These are phyloP conservation scores for Sterna hirundo DNA, from an alignment of 2,113 vertebrate genomes.

Conservation along the genomic window DNA sequence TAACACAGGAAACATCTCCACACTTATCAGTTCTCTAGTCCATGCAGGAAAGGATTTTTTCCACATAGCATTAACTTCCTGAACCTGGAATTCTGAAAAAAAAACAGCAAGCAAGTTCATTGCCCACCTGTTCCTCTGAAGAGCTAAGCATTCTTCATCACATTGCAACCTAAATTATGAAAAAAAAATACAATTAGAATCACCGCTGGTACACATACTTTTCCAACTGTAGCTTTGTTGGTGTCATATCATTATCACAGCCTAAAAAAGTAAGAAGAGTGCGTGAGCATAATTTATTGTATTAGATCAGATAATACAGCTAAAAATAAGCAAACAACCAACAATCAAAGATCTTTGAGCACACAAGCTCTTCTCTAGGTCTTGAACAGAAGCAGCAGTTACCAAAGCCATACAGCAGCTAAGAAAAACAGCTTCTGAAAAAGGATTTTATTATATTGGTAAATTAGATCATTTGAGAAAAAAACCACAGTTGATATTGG, in stretches of 20 bases:
- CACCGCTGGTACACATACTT: neutral
- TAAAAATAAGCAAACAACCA: neutral
- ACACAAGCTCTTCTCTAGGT: neutral
- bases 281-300: neutral
- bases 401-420: neutral
- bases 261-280: neutral
- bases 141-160: conserved; percentile 90
- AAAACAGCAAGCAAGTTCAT: neutral
- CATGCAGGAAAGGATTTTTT: neutral
- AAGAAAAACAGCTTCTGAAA: neutral
- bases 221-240: neutral
- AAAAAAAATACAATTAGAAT: conserved; percentile 31
- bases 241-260: neutral
- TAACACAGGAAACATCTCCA: neutral
- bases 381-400: neutral
- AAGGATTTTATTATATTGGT: neutral
- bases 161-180: conserved; percentile 86
- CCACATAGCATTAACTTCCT: neutral
- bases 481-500: neutral
- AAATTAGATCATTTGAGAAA: neutral
- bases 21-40: neutral
- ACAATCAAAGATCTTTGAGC: neutral
- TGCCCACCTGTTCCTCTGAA: conserved; percentile 91
- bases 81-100: neutral
- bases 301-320: neutral